A percentile compares a stretch with the other conserved stretches of the same genome.
Conservation (phyloP, 2,797 vertebrate species). For the Triplophysa bombifrons region DNA sequence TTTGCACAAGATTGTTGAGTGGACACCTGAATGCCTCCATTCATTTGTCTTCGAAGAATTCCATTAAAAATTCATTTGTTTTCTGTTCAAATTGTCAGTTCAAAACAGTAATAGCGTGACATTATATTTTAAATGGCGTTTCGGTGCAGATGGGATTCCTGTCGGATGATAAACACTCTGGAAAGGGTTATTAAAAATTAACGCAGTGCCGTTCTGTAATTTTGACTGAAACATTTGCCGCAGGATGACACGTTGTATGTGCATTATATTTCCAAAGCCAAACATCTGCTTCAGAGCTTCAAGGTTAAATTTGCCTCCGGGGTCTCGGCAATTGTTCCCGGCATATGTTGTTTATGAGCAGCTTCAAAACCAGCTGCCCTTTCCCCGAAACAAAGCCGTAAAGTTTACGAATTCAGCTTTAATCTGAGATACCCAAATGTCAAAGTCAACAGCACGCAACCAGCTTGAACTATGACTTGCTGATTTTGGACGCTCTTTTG, state of each 20-base stretch:
- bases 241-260: conserved; percentile 22
- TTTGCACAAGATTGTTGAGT: conserved; percentile 12
- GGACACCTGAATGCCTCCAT: conserved; percentile 46
- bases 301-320: conserved; percentile 76
- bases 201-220: conserved; percentile 1
- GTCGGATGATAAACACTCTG: conserved; percentile 32
- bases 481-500: neutral
- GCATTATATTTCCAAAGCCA: conserved; percentile 65
- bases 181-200: conserved; percentile 47
- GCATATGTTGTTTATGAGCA: conserved; percentile 78
- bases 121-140: conserved; percentile 50
- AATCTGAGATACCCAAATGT: conserved; percentile 42
- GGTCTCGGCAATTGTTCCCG: conserved; percentile 68
- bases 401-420: conserved; percentile 44
- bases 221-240: conserved; percentile 6
- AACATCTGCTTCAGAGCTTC: conserved; percentile 73
- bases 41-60: conserved; percentile 31
- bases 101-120: conserved; percentile 51
- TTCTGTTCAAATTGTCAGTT: conserved; percentile 48
- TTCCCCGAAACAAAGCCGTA: conserved; percentile 47
- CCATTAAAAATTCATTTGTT: conserved; percentile 58
- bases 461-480: neutral
- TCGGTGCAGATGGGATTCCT: conserved; percentile 26
- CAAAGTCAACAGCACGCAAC: conserved; percentile 25
- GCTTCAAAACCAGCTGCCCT: conserved; percentile 50